Evolutionary conservation across 2,888 invertebrate species (phyloP).

Genomic region (Scaptomyza caliginosa): DNA sequence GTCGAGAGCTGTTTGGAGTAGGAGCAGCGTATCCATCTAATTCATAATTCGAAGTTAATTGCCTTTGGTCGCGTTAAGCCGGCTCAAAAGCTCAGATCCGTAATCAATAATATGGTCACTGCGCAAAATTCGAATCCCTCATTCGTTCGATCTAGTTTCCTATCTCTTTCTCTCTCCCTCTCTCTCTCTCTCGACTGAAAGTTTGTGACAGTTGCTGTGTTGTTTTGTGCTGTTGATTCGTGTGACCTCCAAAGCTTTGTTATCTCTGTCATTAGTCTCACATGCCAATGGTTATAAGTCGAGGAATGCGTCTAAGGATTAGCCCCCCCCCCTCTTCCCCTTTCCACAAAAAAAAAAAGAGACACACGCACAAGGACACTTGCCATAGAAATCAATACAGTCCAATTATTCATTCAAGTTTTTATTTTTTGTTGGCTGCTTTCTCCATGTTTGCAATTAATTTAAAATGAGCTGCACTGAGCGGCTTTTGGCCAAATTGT

Average conservation of each 20-base stretch:
- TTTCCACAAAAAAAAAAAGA: slow-evolving; percentile 24
- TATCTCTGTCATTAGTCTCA: slow-evolving; percentile 61
- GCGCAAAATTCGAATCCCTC: slow-evolving; percentile 44
- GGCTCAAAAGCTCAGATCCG: slow-evolving; percentile 47
- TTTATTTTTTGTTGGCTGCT: slow-evolving; percentile 6
- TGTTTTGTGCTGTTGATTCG: slow-evolving; percentile 12
- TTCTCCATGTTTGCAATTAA: slow-evolving; percentile 39
- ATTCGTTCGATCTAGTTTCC: slow-evolving; percentile 13
- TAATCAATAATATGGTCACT: slow-evolving; percentile 60
- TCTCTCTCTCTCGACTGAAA: not conserved
- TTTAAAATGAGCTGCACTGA: slow-evolving; percentile 50
- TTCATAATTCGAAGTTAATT: slow-evolving; percentile 65
- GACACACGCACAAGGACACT: slow-evolving; percentile 4
- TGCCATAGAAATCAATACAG: slow-evolving; percentile 55
- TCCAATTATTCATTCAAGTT: slow-evolving; percentile 55
- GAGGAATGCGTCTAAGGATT: slow-evolving; percentile 44
- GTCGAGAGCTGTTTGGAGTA: not conserved
- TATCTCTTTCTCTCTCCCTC: not conserved
- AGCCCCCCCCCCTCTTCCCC: too few relatives aligned
- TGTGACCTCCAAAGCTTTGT: slow-evolving; percentile 38
- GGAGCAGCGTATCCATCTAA: slow-evolving; percentile 13
- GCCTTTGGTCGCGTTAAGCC: slow-evolving; percentile 48
- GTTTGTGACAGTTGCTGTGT: not conserved
- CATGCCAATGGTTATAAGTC: slow-evolving; percentile 62
- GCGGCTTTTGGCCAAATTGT: slow-evolving; percentile 33